Base-by-base conservation (phyloP, 2,797 vertebrate species). In the Anabacerthia variegaticeps region DNA sequence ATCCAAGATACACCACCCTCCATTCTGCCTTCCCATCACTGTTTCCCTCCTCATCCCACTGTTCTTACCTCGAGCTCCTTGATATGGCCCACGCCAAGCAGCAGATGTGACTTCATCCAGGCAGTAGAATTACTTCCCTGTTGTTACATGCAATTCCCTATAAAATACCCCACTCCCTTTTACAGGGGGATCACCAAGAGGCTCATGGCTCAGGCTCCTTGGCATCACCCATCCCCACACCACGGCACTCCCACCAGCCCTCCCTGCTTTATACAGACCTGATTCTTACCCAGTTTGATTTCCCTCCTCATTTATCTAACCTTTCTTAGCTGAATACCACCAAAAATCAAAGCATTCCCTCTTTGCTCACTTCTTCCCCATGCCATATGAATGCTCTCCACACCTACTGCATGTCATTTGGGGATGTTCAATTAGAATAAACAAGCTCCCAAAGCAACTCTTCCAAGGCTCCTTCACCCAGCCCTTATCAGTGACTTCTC, bases 51-150 rank as follows among this genome's bases (percentile, higher is more conserved):
- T 46, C 59, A 19, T 37, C 32, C 68, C 1, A 1, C 15, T 7
- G 59, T 46, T 58, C 76, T 76, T 7, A 43, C 39, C 69, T 46
- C 5, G 7, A 73, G 36, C 46, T 66, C 43, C 55, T 62, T 0
- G 0, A 2, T 1, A 5, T 0, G 14, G 54, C 41, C 76, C n/a
- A 37, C 0, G 0, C 48, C 1, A 3, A 52, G 88, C 58, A 74
- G 69, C 71, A 68, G n/a, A 20, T 44, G 55, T 0, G 4, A 22
- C 67, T 72, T 43, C 3, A 5, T 49, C 67, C 77, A 27, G 81
- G 67, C 58, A 17, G 17, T 37, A 37, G 2, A 51, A 80, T 71
- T 13, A 37, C 61, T 26, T 68, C 62, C 85, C 83, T 74, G 80
- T 48, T 0, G 3, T 43, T 46, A n/a, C 0, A 67, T 8, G 12